These are phyloP conservation scores for Xenopus petersii DNA, from an alignment of 2,797 vertebrate species.

Conservation along the genomic window DNA sequence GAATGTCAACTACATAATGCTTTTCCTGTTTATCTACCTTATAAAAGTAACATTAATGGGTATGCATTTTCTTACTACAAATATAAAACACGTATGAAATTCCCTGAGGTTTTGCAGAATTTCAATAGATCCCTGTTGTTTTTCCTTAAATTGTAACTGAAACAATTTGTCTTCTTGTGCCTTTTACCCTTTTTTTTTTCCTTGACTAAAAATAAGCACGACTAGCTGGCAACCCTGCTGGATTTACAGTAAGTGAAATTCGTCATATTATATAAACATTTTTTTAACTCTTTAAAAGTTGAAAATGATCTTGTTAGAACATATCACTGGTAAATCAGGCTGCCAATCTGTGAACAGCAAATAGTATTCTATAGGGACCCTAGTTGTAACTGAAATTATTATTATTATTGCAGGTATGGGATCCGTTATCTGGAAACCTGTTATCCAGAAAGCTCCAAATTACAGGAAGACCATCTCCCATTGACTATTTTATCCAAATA, in stretches of 20 bases:
- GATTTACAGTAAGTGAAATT: slow-evolving; percentile 14
- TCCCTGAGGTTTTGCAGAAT: slow-evolving; percentile 15
- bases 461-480: too few relatives aligned
- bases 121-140: slow-evolving; percentile 37
- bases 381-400: too few relatives aligned
- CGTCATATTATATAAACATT: not conserved
- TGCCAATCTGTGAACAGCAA: too few relatives aligned
- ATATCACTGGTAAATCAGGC: too few relatives aligned
- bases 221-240: slow-evolving; percentile 11
- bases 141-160: slow-evolving; percentile 54
- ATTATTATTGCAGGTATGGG: too few relatives aligned
- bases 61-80: slow-evolving; percentile 3
- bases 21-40: slow-evolving; percentile 32
- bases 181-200: slow-evolving; percentile 35
- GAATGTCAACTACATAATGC: not conserved
- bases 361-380: too few relatives aligned
- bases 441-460: too few relatives aligned
- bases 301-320: not conserved
- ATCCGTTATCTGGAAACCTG: too few relatives aligned
- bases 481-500: too few relatives aligned
- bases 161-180: slow-evolving; percentile 42
- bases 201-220: slow-evolving; percentile 55
- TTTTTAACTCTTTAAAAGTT: too few relatives aligned
- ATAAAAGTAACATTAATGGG: slow-evolving; percentile 24
- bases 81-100: slow-evolving; percentile 6